These are phyloP conservation scores for Pantherophis guttatus DNA, from an alignment of 2,113 vertebrate species.

Conservation along the genomic window DNA sequence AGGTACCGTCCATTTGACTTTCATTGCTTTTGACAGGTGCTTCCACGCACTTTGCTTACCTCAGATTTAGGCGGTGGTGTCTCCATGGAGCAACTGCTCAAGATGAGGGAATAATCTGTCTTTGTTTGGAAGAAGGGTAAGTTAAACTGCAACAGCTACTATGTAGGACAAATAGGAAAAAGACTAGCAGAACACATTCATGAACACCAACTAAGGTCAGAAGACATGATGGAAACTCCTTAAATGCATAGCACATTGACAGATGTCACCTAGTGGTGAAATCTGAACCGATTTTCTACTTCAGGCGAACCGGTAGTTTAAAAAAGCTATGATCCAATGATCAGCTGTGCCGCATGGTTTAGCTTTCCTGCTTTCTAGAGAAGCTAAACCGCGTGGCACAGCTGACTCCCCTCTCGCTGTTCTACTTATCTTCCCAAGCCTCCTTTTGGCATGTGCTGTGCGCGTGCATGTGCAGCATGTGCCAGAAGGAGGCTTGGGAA, in stretches of 20 bases:
- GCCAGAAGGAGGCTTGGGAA: too few relatives aligned
- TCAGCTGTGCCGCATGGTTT: too few relatives aligned
- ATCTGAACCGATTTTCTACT: too few relatives aligned
- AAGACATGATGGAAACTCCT: background rate
- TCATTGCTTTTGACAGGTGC: slow-evolving; percentile 50
- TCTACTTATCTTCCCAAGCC: too few relatives aligned
- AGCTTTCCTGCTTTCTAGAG: too few relatives aligned
- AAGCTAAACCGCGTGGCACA: too few relatives aligned
- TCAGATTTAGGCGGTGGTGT: background rate
- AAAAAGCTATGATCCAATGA: too few relatives aligned
- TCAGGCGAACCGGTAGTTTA: too few relatives aligned
- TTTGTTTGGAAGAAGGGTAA: slow-evolving; percentile 61
- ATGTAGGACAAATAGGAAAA: background rate
- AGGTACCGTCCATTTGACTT: slow-evolving; percentile 43
- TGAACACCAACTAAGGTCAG: background rate
- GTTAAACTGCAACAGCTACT: background rate
- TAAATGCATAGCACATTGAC: background rate
- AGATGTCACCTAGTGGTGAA: background rate
- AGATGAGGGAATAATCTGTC: slow-evolving; percentile 31
- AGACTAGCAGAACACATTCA: background rate
- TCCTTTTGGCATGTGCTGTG: too few relatives aligned
- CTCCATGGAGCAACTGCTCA: background rate
- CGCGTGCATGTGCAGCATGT: too few relatives aligned
- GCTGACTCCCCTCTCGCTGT: too few relatives aligned
- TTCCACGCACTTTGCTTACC: background rate